Evolutionary conservation across 2,888 invertebrate species (phyloP).

Genomic region (Ophioninae sp.): DNA sequence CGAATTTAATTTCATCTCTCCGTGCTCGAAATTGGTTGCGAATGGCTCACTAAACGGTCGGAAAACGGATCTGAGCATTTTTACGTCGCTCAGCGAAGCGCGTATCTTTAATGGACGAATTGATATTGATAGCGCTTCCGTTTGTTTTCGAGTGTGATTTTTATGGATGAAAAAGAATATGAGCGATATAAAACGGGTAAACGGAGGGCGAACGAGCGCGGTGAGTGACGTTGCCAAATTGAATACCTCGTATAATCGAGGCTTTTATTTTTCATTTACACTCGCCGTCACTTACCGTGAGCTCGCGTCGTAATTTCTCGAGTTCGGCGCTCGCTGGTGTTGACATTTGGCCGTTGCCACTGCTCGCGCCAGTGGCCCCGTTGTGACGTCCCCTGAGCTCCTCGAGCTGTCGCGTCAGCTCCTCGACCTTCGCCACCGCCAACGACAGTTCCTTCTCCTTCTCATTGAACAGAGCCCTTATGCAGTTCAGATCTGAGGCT

Average conservation of each 20-base stretch:
- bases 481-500: constrained; percentile 98
- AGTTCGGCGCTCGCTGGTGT: constrained; percentile 92
- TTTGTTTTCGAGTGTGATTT: constrained; percentile 14
- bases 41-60: neutral
- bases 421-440: constrained; percentile 99
- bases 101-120: neutral
- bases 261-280: constrained; percentile 2
- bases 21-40: neutral
- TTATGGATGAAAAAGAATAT: neutral
- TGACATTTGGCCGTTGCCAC: constrained; percentile 81
- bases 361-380: constrained; percentile 67
- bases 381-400: constrained; percentile 86
- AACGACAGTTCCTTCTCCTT: constrained; percentile 98
- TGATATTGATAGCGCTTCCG: neutral
- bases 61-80: neutral
- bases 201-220: neutral
- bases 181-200: neutral
- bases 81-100: neutral
- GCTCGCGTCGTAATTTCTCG: constrained; percentile 94
- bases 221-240: constrained; percentile 9
- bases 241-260: constrained; percentile 3
- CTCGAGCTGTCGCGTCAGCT: constrained; percentile 96
- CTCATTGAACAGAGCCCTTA: constrained; percentile 97
- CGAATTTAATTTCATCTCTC: neutral
- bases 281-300: constrained; percentile 87